Percentiles rank a stretch among this genome's conserved stretches.
Evolutionary conservation across 2,113 vertebrate genomes (phyloP).

Genomic region (Vidua chalybeata): DNA sequence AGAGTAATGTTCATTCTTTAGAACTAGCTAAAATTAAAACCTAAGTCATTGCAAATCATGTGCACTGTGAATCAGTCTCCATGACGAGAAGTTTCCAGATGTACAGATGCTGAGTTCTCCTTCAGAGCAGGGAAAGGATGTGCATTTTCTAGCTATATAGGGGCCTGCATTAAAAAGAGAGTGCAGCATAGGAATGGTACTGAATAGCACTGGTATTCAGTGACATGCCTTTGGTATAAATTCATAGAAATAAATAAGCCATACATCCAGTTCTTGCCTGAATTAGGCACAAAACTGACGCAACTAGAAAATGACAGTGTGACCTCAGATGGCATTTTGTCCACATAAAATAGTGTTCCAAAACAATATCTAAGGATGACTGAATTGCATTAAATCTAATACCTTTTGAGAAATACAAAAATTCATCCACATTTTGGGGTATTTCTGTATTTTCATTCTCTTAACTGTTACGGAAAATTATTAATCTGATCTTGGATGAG

Average conservation of each 20-base stretch:
- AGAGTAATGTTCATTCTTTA: neutral
- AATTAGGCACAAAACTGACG: neutral
- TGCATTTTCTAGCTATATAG: neutral
- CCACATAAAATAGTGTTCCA: neutral
- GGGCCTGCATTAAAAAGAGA: neutral
- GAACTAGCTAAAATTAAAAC: constrained; percentile 5
- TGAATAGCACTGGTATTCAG: neutral
- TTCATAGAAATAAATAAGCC: neutral
- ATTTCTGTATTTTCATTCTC: neutral
- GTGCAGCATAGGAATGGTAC: neutral
- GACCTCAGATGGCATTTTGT: neutral
- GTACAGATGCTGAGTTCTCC: neutral
- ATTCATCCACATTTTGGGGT: neutral
- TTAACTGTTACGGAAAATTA: neutral
- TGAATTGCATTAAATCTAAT: neutral
- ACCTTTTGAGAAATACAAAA: neutral
- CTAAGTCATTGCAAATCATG: neutral
- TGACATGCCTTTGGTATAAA: neutral
- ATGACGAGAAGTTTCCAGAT: neutral
- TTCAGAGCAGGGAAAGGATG: neutral
- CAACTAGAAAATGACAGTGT: neutral
- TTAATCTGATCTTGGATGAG: neutral
- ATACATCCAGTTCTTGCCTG: neutral
- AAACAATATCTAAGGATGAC: neutral
- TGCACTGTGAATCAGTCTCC: neutral